Evolutionary conservation across 1,140 invertebrate genomes (phyloP), one percentile per base, ranked within the genome.

Genomic region (Drosophila grimshawi): DNA sequence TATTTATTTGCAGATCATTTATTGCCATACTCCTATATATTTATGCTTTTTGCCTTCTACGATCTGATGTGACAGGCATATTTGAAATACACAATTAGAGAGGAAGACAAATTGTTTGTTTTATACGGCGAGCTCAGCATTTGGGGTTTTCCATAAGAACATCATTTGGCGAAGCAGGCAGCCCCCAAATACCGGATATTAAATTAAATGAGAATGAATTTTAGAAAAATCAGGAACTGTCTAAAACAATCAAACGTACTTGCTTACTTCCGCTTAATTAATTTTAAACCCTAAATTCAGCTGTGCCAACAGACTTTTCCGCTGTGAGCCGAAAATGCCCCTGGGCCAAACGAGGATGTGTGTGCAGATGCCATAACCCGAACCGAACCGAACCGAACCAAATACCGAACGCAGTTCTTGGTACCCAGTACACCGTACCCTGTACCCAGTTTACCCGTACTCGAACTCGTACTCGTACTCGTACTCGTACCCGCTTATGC

Each of bases 191-290:
- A 62, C 67, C 73, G 67, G 73, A 70, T 76, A 76, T 76, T 64
- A 76, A 76, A 76, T 76, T 70, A 71, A 76, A 76, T 71, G 67
- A 35, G 60, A 64, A 71, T 71, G 67, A 76, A 71, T 71, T 65
- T 60, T 65, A 63, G 32, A 86, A 65, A 73, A 73, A 73, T 76
- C 76, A 70, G 72, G n/a, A 86, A 76, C 82, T 86, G 82, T 86
- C 82, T 88, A 86, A 86, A 86, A 88, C 82, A 86, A 86, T 86
- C 82, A 86, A 86, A 86, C 52, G 83, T 76, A 79, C 79, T 88
- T 76, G 82, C 79, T 86, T 73, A 78, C 79, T 86, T 86, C 82
- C 82, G 83, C 82, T 88, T 86, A 86, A 86, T 86, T 86, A 86
- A 86, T 88, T 86, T 86, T 73, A 82, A 86, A 82, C 82, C 82